Conservation (phyloP, 2,113 vertebrate species). For the Oriolus oriolus region DNA sequence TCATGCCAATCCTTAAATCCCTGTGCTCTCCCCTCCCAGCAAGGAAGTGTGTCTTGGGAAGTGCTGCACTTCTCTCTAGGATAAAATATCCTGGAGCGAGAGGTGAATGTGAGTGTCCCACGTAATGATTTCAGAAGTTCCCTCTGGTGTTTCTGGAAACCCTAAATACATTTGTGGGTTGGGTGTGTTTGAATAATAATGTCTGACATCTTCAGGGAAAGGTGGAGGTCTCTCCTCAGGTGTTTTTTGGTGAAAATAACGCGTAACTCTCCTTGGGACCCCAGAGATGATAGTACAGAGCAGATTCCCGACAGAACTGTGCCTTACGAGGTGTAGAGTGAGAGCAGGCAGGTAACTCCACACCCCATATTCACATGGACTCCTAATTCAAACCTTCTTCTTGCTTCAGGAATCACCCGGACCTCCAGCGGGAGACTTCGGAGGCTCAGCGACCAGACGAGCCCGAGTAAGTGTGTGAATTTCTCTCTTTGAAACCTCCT, state of each 20-base stretch:
- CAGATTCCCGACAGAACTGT: neutral
- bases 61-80: neutral
- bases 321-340: neutral
- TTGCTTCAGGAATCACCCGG: constrained; percentile 62
- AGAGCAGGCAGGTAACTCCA: neutral
- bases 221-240: neutral
- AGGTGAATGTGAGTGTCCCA: neutral
- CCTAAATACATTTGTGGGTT: neutral
- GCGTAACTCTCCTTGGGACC: rapidly evolving
- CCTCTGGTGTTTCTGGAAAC: neutral
- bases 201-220: neutral
- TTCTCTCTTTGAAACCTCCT: neutral
- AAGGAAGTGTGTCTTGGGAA: neutral
- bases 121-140: neutral
- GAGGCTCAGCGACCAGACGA: constrained; percentile 51
- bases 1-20: neutral
- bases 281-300: neutral
- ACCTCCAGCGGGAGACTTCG: constrained; percentile 69
- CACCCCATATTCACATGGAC: rapidly evolving
- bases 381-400: neutral
- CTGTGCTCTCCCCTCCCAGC: neutral
- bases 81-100: neutral
- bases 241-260: neutral
- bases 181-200: neutral
- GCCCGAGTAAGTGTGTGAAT: constrained; percentile 62